Evolutionary conservation across 2,113 vertebrate genomes (phyloP).

Genomic region (Sardina pilchardus): DNA sequence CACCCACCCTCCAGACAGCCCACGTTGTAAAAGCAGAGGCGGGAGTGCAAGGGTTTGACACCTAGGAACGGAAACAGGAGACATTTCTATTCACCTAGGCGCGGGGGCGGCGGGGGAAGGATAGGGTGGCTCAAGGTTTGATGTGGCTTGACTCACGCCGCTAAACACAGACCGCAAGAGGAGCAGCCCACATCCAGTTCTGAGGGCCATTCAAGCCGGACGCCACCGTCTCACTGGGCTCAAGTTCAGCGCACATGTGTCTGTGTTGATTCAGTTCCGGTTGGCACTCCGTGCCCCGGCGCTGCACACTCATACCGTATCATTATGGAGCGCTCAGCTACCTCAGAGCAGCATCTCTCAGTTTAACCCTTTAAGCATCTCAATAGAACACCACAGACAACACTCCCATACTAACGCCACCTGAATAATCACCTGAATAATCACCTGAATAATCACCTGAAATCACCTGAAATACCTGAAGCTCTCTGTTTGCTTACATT

Average conservation of each 20-base stretch:
- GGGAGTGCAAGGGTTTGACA: constrained; percentile 15
- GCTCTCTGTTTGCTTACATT: background rate
- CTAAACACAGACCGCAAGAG: constrained; percentile 20
- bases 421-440: background rate
- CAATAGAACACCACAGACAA: background rate
- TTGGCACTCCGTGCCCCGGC: background rate
- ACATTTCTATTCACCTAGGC: constrained; percentile 27
- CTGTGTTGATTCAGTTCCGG: background rate
- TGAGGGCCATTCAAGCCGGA: constrained; percentile 4
- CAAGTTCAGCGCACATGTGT: background rate
- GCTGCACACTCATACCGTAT: background rate
- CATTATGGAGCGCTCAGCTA: background rate
- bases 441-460: background rate
- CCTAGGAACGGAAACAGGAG: constrained; percentile 42
- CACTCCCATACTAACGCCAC: background rate
- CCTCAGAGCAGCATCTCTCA: background rate
- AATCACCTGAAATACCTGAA: too few relatives aligned
- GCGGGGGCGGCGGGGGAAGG: constrained; percentile 14
- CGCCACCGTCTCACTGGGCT: background rate
- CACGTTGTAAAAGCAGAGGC: background rate
- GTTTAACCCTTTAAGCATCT: background rate
- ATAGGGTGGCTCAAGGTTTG: constrained; percentile 36
- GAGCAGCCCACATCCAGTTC: constrained; percentile 30
- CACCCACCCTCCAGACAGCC: constrained; percentile 26
- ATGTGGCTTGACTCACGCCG: constrained; percentile 45